Evolutionary conservation across 64 coral and sea anemone species (phyloP), one percentile per base, ranked within the genome.

Genomic region (Orbicella faveolata): DNA sequence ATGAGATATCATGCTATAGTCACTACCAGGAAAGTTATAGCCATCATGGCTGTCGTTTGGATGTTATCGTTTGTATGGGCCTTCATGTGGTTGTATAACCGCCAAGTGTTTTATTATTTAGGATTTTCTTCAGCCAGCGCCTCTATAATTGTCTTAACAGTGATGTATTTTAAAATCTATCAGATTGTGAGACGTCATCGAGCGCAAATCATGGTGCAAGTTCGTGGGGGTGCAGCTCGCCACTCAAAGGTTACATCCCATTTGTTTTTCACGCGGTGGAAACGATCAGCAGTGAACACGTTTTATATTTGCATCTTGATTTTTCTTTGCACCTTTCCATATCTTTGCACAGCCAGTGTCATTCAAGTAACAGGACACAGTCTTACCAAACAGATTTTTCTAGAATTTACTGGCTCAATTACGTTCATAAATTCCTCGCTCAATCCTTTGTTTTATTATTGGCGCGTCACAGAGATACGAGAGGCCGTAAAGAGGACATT

Each of bases 1-100:
- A 68, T 94, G 55, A 57, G 89, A 81, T 94, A 94, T 80, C 75
- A 86, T n/a, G 53, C 75, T 13, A 75, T 94, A 33, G 89, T 94
- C 69, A 94, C 93, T 13, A 81, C 26, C 37, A 81, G 41, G 64
- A 70, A 73, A 55, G 67, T 72, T 52, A 64, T 75, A 21, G 78
- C 44, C 12, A 59, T 64, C 17, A 61, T 91, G 1, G 70, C 36
- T 36, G 14, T 81, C 23, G 68, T 74, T 52, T 94, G 83, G 83
- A 67, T 90, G 35, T 36, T 33, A 41, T n/a, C 83, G 21, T 26
- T 65, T 61, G 21, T 74, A 16, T 20, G 52, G 15, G 44, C 75
- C 18, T 14, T 90, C 41, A 5, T 88, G 35, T 65, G 83, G 64
- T 39, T 55, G 9, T 52, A 75, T 20, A 52, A 75, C 77, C 55